Conservation (phyloP, 2,113 vertebrate genomes). For the Phalacrocorax carbo region DNA sequence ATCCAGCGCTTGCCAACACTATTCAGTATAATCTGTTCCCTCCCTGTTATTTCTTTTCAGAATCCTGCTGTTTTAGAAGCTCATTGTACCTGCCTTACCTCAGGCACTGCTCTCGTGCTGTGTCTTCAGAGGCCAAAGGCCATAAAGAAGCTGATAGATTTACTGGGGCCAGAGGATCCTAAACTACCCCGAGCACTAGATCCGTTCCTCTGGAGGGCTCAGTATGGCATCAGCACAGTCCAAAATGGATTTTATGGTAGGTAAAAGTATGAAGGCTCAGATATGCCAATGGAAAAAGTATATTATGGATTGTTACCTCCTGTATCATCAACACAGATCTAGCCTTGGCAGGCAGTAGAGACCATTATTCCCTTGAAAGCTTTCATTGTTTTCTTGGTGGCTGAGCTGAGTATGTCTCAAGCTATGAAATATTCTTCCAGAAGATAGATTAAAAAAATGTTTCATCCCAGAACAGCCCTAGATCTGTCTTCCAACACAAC, state of each 20-base stretch:
- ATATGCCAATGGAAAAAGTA: neutral
- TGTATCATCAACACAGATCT: neutral
- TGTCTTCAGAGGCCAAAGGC: slow-evolving; percentile 76
- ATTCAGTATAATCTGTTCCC: neutral
- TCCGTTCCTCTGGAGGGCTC: slow-evolving; percentile 65
- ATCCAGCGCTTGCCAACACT: neutral
- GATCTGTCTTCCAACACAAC: neutral
- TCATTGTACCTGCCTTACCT: slow-evolving; percentile 64
- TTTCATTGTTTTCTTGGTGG: neutral
- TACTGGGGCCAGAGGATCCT: slow-evolving; percentile 72
- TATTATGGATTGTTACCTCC: neutral
- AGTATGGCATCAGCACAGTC: slow-evolving; percentile 55
- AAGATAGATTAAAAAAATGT: neutral
- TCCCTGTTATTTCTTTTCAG: neutral
- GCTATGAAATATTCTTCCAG: neutral
- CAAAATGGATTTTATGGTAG: slow-evolving; percentile 72
- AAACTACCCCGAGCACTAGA: slow-evolving; percentile 28
- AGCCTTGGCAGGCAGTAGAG: neutral
- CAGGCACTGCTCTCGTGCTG: slow-evolving; percentile 67
- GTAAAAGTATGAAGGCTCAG: neutral
- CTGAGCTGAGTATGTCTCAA: neutral
- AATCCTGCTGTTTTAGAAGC: slow-evolving; percentile 22
- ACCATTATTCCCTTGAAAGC: neutral
- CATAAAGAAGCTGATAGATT: slow-evolving; percentile 72
- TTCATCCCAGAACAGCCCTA: neutral